Base-by-base conservation (phyloP, 2,888 invertebrate genomes). In the Drosophila dives region DNA sequence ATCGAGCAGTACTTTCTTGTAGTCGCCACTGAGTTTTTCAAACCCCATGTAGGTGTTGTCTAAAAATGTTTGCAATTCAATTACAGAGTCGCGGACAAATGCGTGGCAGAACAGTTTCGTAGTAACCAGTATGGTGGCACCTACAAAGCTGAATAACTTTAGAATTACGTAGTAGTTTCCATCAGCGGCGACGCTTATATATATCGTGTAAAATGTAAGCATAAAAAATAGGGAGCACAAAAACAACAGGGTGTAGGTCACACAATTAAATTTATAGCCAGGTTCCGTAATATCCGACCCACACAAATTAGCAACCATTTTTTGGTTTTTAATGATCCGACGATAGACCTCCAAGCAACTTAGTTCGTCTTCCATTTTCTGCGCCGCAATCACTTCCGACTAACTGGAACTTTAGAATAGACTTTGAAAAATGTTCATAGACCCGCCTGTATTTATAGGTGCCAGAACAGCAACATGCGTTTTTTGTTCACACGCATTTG, bases 141-240 rank as follows among this genome's bases (percentile, higher is more conserved):
- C 77, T 1, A 68, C 50, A 59, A 81, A 66, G 32, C 78, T 59
- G 8, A 73, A n/a, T 0, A 72, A 42, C 58, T 85, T 70, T 1
- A 83, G 42, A 6, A 85, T 64, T 0, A 74, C 62, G 2, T 62
- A 69, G 71, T 75, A 83, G 55, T 78, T 73, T 0, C 64, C 60
- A 1, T 79, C 59, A 2, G 68, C 17, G 3, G 55, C 56, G 2
- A 80, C 17, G 7, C 75, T 73, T 7, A 53, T 23, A 42, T 77
- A 75, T n/a, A 80, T 77, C 0, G 84, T 86, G 38, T 85, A 86
- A 1, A 61, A n/a, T 5, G 85, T 74, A 10, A 75, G 69, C 6
- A 17, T 17, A 32, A 64, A 75, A 33, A 68, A 83, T 0, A 10
- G n/a, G n/a, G n/a, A n/a, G n/a, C n/a, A n/a, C n/a, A n/a, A n/a